A percentile compares a stretch with the other conserved stretches of the same genome.
Conservation (phyloP, 2,888 invertebrate species). For the Portevinia maculata region DNA sequence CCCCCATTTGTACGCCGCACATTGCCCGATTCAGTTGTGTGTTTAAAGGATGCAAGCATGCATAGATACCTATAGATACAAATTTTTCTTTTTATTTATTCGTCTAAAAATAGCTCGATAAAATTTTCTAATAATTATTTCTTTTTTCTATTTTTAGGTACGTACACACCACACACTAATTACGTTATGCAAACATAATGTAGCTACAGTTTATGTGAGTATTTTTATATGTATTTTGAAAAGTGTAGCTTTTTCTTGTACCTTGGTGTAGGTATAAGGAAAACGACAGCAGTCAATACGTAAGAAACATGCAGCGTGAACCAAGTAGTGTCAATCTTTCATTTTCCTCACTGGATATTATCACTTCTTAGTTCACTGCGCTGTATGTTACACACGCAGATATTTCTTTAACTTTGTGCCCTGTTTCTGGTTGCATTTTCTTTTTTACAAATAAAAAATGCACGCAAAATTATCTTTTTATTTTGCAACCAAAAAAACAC, state of each 20-base stretch:
- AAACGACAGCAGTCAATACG: not conserved
- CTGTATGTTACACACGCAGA: not conserved
- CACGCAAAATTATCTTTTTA: not conserved
- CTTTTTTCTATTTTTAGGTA: conserved; percentile 48
- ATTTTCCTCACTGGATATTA: not conserved
- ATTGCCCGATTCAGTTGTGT: not conserved
- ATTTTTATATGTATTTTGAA: not conserved
- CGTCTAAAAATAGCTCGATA: conserved; percentile 44
- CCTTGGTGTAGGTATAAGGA: not conserved
- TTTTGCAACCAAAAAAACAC: conserved; percentile 22
- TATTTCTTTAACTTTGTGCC: not conserved
- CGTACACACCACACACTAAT: conserved; percentile 44
- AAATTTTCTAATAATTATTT: conserved; percentile 18
- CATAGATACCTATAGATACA: not conserved
- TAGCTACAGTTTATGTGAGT: conserved; percentile 18
- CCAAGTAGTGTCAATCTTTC: no score
- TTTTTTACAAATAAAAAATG: conserved; percentile 1
- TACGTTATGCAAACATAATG: conserved; percentile 35
- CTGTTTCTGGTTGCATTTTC: conserved; percentile 7
- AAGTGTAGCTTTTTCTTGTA: not conserved
- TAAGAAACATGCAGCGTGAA: no score
- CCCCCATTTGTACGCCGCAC: conserved; percentile 3
- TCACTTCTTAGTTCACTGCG: not conserved
- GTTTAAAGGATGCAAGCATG: conserved; percentile 38
- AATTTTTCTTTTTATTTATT: conserved; percentile 34